Evolutionary conservation across 2,113 vertebrate genomes (phyloP), one percentile per base, ranked within the genome.

Genomic region (Arothron firmamentum): DNA sequence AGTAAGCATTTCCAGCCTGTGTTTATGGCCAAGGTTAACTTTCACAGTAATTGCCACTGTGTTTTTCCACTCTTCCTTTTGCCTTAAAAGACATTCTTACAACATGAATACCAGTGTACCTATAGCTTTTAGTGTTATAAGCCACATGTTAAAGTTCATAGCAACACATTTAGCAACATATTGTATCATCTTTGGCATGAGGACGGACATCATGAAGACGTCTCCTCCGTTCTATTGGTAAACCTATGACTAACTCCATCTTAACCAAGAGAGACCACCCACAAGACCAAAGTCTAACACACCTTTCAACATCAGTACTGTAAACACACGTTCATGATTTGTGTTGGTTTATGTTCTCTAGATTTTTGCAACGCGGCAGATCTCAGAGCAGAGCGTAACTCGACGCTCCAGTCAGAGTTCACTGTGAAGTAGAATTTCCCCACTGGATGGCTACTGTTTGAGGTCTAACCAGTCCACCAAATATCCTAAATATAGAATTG

Each of bases 1-100:
- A 53, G 70, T 83, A 73, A 88, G 78, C 70, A 76, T 76, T 79
- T 76, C 78, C 70, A 82, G 58, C 46, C 57, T 59, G 54, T 19
- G 0, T 85, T 85, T 80, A 82, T 50, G 56, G 62, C 59, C 65
- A 60, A 52, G 15, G 38, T 75, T 69, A 76, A 82, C 71, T 66
- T 77, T 73, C 14, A 51, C 65, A 74, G 52, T 86, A 81, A 88
- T 81, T 84, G 61, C 62, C 50, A 46, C 61, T 42, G 58, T 47
- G 18, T 78, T 86, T 75, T 83, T 83, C 74, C 76, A 82, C 59
- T 72, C 23, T 2, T n/a, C 59, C 46, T 70, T 67, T 53, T 54
- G 15, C 75, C 59, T 52, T 54, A 61, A 7, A 79, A 81, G 76
- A 59, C 65, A 57, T 69, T 74, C 55, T 63, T 70, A 58, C 70